Evolutionary conservation across 2,113 vertebrate species (phyloP), one percentile per base, ranked within the genome.

Genomic region (Solenodon paradoxus): DNA sequence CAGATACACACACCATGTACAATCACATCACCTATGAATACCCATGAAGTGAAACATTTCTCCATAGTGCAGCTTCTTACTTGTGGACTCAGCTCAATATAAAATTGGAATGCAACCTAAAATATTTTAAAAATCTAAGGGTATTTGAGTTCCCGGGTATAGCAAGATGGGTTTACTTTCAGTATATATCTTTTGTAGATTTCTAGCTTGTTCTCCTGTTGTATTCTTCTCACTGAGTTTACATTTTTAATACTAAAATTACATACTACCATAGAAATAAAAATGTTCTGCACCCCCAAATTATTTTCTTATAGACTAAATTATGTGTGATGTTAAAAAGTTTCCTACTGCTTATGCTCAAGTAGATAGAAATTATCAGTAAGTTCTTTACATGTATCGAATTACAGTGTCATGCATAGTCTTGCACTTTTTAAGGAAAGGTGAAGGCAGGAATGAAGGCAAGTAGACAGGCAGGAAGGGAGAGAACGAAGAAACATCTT

Each of bases 181-280:
- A 53, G 61, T 38, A 69, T 40, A 24, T 3, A 26, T 49, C 13
- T 13, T 69, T 74, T 89, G 49, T 63, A 95, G 22, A 81, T 82
- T 88, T 42, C 26, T 77, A 90, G 47, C 22, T 71, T 28, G 63
- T 69, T 77, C 63, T 88, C 47, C 81, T 47, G 17, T 89, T 82
- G n/a, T 28, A 86, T 82, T 79, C 22, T 72, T 59, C 30, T 80
- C 55, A 57, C 40, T 81, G 71, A 69, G n/a, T 47, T 69, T 90
- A 19, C 30, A n/a, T 68, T 82, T 32, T 45, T 30, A n/a, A n/a
- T 40, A 66, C 55, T 88, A 97, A 64, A 72, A 66, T 59, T 95
- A 92, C 82, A 68, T 78, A 81, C 28, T 92, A 9, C n/a, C n/a
- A 59, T 22, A 47, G 78, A 95, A 90, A 87, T 72, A 96, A 82